These are phyloP conservation scores for Chiridota heheva DNA, from an alignment of 35 echinoderm and acorn worm genomes.

Conservation along the genomic window DNA sequence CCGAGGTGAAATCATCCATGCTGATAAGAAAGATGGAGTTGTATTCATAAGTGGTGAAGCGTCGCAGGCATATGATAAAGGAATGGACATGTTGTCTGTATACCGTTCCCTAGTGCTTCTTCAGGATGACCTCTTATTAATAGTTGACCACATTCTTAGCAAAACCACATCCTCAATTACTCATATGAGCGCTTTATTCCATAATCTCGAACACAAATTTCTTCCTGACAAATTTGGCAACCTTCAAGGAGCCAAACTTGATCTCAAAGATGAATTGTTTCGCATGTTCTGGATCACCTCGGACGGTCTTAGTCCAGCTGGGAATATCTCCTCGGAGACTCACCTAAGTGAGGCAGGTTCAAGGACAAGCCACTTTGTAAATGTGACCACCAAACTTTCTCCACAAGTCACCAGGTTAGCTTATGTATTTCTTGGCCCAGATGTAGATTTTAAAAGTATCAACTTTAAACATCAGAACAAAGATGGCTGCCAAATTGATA, in stretches of 20 bases:
- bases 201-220: conserved; percentile 59
- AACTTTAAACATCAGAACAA: conserved; percentile 47
- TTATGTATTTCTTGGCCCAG: conserved; percentile 49
- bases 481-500: conserved; percentile 37
- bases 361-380: conserved; percentile 62
- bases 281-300: conserved; percentile 71
- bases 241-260: conserved; percentile 52
- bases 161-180: conserved; percentile 31
- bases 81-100: conserved; percentile 58
- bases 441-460: conserved; percentile 30
- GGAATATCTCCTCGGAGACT: conserved; percentile 29
- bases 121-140: conserved; percentile 47
- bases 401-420: conserved; percentile 45
- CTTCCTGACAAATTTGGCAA: conserved; percentile 21
- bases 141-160: conserved; percentile 70
- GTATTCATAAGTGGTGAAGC: conserved; percentile 68
- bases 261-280: conserved; percentile 31
- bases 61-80: conserved; percentile 37
- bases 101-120: conserved; percentile 62
- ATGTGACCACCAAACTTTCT: conserved; percentile 58
- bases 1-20: conserved; percentile 56
- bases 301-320: conserved; percentile 47
- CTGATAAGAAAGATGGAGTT: conserved; percentile 34
- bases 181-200: conserved; percentile 57
- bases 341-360: conserved; percentile 60